Evolutionary conservation across 2,797 vertebrate genomes (phyloP).

Genomic region (Pelodytes ibericus): DNA sequence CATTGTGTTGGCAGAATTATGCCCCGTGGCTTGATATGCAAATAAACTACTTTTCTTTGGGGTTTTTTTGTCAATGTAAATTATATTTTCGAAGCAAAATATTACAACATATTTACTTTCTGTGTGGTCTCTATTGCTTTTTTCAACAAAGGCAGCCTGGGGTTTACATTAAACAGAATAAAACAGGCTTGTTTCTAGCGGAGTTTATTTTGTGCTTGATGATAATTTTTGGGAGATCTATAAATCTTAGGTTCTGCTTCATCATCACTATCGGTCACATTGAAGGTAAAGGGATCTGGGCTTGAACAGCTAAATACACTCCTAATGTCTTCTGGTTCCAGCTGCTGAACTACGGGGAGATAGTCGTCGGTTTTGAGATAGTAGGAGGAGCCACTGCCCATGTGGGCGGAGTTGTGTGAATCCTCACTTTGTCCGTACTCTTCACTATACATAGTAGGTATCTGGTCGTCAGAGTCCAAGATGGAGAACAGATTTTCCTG

Average conservation of each 20-base stretch:
- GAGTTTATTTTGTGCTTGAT: too few relatives aligned
- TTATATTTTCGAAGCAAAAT: too few relatives aligned
- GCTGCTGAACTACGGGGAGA: conserved; percentile 60
- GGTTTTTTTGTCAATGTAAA: too few relatives aligned
- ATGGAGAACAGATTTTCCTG: conserved; percentile 66
- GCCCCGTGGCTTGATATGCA: too few relatives aligned
- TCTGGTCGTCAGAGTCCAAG: conserved; percentile 64
- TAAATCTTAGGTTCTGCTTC: conserved; percentile 67
- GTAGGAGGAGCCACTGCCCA: conserved; percentile 56
- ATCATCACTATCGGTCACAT: conserved; percentile 71
- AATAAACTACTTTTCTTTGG: too few relatives aligned
- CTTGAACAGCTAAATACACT: conserved; percentile 34
- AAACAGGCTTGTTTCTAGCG: too few relatives aligned
- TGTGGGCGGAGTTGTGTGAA: conserved; percentile 56
- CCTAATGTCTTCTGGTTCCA: conserved; percentile 70
- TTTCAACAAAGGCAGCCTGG: too few relatives aligned
- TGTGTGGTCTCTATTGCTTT: too few relatives aligned
- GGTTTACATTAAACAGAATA: too few relatives aligned
- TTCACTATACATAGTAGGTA: conserved; percentile 59
- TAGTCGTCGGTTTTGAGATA: conserved; percentile 60
- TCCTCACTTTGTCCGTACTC: conserved; percentile 54
- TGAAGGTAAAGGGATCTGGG: conserved; percentile 65
- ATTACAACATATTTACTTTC: too few relatives aligned
- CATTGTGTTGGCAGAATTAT: too few relatives aligned
- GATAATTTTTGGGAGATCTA: too few relatives aligned